A percentile compares a stretch with the other conserved stretches of the same genome.
Conservation (phyloP, 2,888 invertebrate genomes). For the Torymus aiolomorphi region DNA sequence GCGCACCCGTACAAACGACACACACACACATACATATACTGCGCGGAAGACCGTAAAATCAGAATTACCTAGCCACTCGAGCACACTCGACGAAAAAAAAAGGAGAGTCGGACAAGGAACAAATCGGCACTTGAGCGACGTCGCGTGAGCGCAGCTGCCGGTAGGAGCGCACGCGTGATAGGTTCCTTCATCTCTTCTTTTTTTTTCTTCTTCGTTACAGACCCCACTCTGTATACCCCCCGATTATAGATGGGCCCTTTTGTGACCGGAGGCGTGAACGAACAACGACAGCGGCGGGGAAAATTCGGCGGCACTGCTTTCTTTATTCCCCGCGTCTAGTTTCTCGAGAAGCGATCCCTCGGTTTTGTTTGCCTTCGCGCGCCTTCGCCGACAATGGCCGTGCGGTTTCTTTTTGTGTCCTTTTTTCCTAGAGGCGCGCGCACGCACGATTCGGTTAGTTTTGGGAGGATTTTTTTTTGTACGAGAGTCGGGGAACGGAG, state of each 20-base stretch:
- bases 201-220: neutral
- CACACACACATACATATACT: neutral
- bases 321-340: neutral
- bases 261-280: slow-evolving; percentile 18
- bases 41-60: slow-evolving; percentile 11
- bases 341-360: neutral
- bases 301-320: neutral
- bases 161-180: neutral
- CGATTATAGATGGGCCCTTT: slow-evolving; percentile 15
- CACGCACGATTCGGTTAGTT: neutral
- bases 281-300: neutral
- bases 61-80: neutral
- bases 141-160: neutral
- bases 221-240: no score
- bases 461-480: neutral
- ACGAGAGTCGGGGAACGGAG: neutral
- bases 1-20: neutral
- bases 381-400: neutral
- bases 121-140: slow-evolving; percentile 27
- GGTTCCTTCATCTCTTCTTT: neutral
- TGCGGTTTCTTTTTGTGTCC: slow-evolving; percentile 1
- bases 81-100: neutral
- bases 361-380: slow-evolving; percentile 30
- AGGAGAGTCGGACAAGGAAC: neutral
- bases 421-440: no score